Evolutionary conservation across 2,888 invertebrate genomes (phyloP), one percentile per base, ranked within the genome.

Genomic region (Drosophila maculinotata): DNA sequence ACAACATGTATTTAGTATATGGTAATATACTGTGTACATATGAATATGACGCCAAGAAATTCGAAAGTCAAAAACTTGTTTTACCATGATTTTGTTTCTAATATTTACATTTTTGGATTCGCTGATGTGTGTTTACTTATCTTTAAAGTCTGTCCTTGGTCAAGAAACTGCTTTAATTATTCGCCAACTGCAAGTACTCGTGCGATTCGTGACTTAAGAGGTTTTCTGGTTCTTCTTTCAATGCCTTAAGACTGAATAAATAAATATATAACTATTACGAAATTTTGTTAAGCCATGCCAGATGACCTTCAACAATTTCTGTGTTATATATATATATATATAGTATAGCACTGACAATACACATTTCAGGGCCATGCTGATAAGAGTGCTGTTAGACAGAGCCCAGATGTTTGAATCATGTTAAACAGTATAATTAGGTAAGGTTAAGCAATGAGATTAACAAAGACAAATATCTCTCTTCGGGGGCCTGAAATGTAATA

Each of bases 21-120:
- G 28, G 33, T 35, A 30, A 56, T 28, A 41, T 23, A 7, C 14
- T 35, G 38, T 47, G 35, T 39, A 42, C 58, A 39, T 52, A 54
- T 44, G 42, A 39, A 54, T 74, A 33, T 48, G 53, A 44, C 31
- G 56, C 6, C 23, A 64, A 76, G 57, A 74, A 65, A 80, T 80
- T 77, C 64, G 67, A 69, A 85, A 74, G 56, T 20, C 39, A 63
- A 76, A 74, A 73, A 73, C 72, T 8, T 66, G 76, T 76, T 76
- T 65, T 26, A 3, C 9, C 31, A 44, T 58, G 39, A 56, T 58
- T 66, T 60, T 45, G 52, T 57, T 66, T 58, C 38, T 53, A 66
- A 57, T 41, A 45, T 48, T 28, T 51, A 20, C 28, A 36, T 25
- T 15, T 15, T 35, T 20, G n/a, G 31, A 25, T 51, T 35, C 14